Percentiles rank a stretch among this genome's conserved stretches.
Conservation (phyloP, 1,140 invertebrate genomes). For the Drosophila paulistorum region DNA sequence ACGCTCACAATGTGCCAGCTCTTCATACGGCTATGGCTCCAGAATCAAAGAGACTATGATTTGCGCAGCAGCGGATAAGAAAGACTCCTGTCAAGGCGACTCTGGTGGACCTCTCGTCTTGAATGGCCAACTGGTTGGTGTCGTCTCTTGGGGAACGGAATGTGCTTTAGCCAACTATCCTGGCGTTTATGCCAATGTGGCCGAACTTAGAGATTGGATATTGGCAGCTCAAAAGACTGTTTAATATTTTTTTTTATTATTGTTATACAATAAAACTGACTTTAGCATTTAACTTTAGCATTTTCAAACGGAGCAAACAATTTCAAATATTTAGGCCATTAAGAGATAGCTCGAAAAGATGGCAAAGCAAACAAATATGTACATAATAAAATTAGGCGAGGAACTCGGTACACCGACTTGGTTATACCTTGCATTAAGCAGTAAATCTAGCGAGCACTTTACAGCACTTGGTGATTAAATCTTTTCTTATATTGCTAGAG, state of each 20-base stretch:
- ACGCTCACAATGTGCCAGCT: conserved; percentile 40
- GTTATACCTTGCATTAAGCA: too few species aligned
- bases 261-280: conserved; percentile 16
- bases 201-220: conserved; percentile 47
- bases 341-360: background rate
- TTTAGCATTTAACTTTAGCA: background rate
- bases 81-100: conserved; percentile 74
- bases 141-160: conserved; percentile 59
- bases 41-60: conserved; percentile 58
- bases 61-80: conserved; percentile 53
- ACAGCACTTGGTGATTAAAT: too few species aligned
- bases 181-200: conserved; percentile 54
- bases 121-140: conserved; percentile 57
- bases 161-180: conserved; percentile 52
- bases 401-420: too few species aligned
- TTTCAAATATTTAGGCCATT: background rate
- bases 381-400: background rate
- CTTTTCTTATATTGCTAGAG: too few species aligned
- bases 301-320: background rate
- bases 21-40: conserved; percentile 57
- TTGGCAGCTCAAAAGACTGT: conserved; percentile 33
- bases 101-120: conserved; percentile 73
- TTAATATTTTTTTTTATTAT: conserved; percentile 19
- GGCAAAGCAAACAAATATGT: background rate
- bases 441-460: too few species aligned